Evolutionary conservation across 1,140 invertebrate genomes (phyloP).

Genomic region (Sarcophaga bullata): DNA sequence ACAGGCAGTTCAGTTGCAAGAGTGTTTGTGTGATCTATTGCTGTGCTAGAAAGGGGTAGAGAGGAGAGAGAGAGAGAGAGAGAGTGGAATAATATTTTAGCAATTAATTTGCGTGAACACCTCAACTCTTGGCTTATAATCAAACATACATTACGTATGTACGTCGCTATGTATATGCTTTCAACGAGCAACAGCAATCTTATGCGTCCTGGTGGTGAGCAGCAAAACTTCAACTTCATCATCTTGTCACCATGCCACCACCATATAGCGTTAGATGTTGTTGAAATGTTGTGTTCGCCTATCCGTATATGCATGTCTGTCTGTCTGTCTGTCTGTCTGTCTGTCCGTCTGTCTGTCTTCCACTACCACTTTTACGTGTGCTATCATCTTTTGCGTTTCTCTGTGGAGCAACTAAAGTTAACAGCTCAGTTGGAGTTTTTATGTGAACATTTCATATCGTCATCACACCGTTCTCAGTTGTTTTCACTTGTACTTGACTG

Average conservation of each 20-base stretch:
- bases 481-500: not conserved
- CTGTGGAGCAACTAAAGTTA: not conserved
- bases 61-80: too few relatives aligned
- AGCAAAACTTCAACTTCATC: conserved; percentile 22
- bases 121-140: not conserved
- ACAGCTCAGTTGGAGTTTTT: conserved; percentile 6
- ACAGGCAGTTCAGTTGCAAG: not conserved
- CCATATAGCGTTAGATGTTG: conserved; percentile 4
- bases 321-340: too few relatives aligned
- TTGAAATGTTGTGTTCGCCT: not conserved
- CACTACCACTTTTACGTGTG: too few relatives aligned
- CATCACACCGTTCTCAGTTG: not conserved
- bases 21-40: conserved; percentile 17
- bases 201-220: conserved; percentile 4
- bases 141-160: not conserved
- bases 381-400: too few relatives aligned
- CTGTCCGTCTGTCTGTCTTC: not conserved
- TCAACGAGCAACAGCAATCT: not conserved
- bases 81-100: conserved; percentile 29
- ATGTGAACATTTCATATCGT: conserved; percentile 6
- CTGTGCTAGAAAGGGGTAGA: not conserved
- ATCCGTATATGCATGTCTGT: not conserved
- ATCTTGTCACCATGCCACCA: conserved; percentile 18
- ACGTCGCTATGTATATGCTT: too few relatives aligned
- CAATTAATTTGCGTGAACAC: conserved; percentile 36